Base-by-base conservation (phyloP, 2,888 invertebrate species). In the Mythimna albipuncta region DNA sequence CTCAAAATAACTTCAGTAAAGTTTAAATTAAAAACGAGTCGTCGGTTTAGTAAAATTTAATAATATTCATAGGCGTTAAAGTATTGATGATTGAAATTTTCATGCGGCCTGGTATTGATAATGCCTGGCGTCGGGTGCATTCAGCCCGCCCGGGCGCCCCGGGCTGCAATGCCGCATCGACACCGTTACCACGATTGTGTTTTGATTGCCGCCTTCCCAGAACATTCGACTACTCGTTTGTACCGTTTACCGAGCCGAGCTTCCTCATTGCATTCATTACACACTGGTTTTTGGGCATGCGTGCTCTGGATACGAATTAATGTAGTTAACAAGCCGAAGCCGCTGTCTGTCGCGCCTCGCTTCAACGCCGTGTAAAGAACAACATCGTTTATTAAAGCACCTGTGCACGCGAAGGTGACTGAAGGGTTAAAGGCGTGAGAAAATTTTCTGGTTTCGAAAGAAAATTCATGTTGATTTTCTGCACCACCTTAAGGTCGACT, bases 121-220 rank as follows among this genome's bases (percentile, higher is more conserved):
- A 93, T 93, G 89, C 89, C 92, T 92, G 88, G 79, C 62, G 74
- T 85, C 80, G 81, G 73, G 76, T 58, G 47, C n/a, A n/a, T 38
- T 52, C 55, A 83, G 77, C 85, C 87, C 87, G 90, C 91, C 91
- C 41, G 41, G 41, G 6, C 38, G 90, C 91, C 91, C 85, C 86
- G 85, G 88, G 88, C 79, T 77, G 41, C 41, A 26, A 13, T n/a
- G 55, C 55, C 64, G 89, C 88, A 88, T 79, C 86, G 89, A 86
- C 91, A 93, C 95, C 94, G 95, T 94, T 95, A 94, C 90, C 83
- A 92, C 92, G 93, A 95, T 94, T 94, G 95, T 94, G 90, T 95
- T 94, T 91, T 92, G 94, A 94, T 94, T 93, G 93, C 93, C 89
- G 91, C 89, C 89, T 95, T 95, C 95, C 87, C 82, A 91, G 94